Evolutionary conservation across 1,140 invertebrate species (phyloP).

Genomic region (Drosophila ogumai): DNA sequence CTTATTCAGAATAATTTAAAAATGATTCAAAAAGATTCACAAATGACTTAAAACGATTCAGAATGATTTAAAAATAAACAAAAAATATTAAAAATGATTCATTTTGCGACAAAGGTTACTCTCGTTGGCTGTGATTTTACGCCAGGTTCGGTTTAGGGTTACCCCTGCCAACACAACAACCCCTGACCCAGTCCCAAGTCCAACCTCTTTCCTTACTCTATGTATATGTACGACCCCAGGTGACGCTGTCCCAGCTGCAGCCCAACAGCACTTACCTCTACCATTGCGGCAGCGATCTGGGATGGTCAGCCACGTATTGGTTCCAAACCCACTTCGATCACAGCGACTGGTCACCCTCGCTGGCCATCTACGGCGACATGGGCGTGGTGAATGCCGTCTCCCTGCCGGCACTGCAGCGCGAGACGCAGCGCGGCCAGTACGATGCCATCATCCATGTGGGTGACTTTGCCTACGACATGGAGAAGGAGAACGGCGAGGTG

Average conservation of each 20-base stretch:
- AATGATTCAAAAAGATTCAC: not conserved
- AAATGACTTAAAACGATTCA: not conserved
- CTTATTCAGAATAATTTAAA: not conserved
- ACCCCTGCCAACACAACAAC: no score
- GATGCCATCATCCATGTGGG: constrained; percentile 97
- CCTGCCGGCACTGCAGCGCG: constrained; percentile 92
- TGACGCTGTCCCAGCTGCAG: constrained; percentile 87
- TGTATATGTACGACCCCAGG: constrained; percentile 91
- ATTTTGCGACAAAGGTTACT: not conserved
- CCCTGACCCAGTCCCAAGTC: constrained; percentile 86
- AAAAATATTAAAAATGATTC: not conserved
- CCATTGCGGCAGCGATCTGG: constrained; percentile 92
- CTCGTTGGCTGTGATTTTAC: not conserved
- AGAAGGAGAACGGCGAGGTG: constrained; percentile 90
- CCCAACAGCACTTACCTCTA: constrained; percentile 91
- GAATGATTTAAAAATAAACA: not conserved
- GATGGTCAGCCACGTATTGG: constrained; percentile 92
- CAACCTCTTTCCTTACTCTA: constrained; percentile 87
- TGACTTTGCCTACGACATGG: constrained; percentile 98
- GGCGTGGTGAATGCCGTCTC: constrained; percentile 95
- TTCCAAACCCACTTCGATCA: constrained; percentile 89
- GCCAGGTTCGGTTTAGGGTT: not conserved
- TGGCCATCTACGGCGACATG: constrained; percentile 96
- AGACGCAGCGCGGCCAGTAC: constrained; percentile 91
- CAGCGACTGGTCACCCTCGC: constrained; percentile 90